These are phyloP conservation scores for Drosophila tropicalis DNA, from an alignment of 1,140 invertebrate genomes.

Conservation along the genomic window DNA sequence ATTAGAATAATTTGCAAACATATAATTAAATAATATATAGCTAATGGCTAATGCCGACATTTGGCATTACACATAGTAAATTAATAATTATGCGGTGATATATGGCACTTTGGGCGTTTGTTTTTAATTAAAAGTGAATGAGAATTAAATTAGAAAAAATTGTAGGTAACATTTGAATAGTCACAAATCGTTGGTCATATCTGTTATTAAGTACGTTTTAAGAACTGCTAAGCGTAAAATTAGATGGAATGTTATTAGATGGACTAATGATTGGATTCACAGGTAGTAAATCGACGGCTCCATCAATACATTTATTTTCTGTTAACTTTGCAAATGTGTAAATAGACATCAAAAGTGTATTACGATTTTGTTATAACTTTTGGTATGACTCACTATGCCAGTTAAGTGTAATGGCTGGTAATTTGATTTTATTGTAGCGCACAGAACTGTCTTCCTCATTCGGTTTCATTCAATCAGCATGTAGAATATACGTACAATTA, in stretches of 20 bases:
- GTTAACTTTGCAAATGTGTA: not conserved
- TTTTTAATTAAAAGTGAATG: not conserved
- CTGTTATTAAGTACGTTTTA: not conserved
- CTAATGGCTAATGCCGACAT: no score
- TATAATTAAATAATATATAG: no score
- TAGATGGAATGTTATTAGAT: no score
- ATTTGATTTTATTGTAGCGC: slow-evolving; percentile 7
- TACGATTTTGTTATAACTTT: not conserved
- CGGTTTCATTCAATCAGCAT: slow-evolving; percentile 9
- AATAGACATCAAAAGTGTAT: not conserved
- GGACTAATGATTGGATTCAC: no score
- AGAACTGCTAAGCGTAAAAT: no score
- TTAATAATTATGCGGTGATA: no score
- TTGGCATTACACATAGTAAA: no score
- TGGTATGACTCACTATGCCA: not conserved
- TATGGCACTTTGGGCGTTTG: not conserved
- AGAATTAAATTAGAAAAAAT: not conserved
- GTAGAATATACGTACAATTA: slow-evolving; percentile 9
- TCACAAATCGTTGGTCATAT: not conserved
- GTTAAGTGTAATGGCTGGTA: slow-evolving; percentile 1
- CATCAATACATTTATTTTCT: not conserved
- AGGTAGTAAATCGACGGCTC: not conserved
- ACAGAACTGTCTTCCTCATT: slow-evolving; percentile 1
- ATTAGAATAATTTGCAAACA: no score
- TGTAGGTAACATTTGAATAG: not conserved